phyloP scores from a whole-genome alignment of 1,140 invertebrate genomes.

The Hestina assimilis region DNA sequence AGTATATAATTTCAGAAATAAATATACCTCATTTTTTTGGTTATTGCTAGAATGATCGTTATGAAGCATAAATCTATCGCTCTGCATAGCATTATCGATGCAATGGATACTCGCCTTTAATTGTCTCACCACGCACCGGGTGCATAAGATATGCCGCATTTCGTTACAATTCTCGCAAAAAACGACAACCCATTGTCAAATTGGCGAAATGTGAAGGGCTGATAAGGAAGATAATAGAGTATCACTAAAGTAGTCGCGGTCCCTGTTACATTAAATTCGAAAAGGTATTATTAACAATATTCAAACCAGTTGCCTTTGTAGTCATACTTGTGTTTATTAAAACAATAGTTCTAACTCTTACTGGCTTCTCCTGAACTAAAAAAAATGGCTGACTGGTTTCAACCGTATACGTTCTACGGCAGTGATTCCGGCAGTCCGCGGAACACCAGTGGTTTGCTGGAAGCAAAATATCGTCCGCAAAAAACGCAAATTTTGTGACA shows the following conservation, averaged over 20 bases:
- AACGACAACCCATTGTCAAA: slow-evolving; percentile 11
- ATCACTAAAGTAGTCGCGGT: background rate
- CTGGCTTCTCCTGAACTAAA: no score
- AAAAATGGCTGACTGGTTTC: no score
- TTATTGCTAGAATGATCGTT: no score
- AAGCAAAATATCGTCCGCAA: no score
- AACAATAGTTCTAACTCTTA: no score
- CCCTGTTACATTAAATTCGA: background rate
- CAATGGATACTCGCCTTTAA: background rate
- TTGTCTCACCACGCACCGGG: background rate
- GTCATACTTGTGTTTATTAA: no score
- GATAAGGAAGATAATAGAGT: slow-evolving; percentile 4
- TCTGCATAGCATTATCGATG: background rate
- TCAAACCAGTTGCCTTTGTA: background rate
- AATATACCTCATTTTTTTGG: no score
- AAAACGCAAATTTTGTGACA: no score
- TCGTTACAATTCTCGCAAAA: slow-evolving; percentile 1
- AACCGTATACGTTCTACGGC: no score
- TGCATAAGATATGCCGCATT: slow-evolving; percentile 3
- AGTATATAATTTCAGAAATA: no score
- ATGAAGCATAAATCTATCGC: background rate
- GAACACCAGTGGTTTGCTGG: no score
- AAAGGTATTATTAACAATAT: background rate
- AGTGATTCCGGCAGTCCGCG: no score
- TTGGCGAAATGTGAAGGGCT: slow-evolving; percentile 8